Evolutionary conservation across 2,113 vertebrate species (phyloP), one percentile per base, ranked within the genome.

Genomic region (Jacana jacana): DNA sequence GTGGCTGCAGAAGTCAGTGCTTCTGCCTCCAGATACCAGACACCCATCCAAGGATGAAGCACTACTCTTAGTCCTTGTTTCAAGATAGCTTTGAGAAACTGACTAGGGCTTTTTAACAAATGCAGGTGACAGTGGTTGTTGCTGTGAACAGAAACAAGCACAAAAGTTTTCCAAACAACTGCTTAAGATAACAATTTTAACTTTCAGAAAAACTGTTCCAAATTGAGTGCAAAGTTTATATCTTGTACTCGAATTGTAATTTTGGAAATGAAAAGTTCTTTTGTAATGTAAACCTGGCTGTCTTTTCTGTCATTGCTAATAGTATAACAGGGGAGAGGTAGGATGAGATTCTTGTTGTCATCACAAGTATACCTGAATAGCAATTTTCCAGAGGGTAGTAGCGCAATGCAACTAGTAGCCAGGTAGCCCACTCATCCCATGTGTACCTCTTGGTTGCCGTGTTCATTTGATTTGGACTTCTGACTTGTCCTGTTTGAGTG

Each of bases 381-480:
- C 17, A 63, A 24, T 10, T 42, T 73, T 48, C 10, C 33, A 65
- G 40, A 37, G 18, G 11, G 6, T 54, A 3, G 19, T n/a, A 39
- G 33, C 23, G 9, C 31, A 39, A 10, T 46, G 54, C n/a, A n/a
- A 22, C 33, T 66, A 2, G 17, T n/a, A 39, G 31, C 28, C 9
- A 17, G 24, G 11, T 49, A 49, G 25, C 23, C 19, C 28, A 0
- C 31, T 82, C 10, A 9, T 61, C 7, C 42, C 2, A 1, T 1
- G 2, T 63, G 8, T 18, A 9, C 23, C 75, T 10, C 6, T 65
- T 58, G 16, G 1, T 57, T 46, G 9, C 20, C 22, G 15, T 31
- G 19, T 57, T 72, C 8, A 2, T 55, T 5, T 11, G 19, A 30
- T 77, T 73, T 52, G 22, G 4, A 24, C 23, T 72, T 86, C 13